Evolutionary conservation across 2,797 vertebrate species (phyloP).

Genomic region (Martes flavigula): DNA sequence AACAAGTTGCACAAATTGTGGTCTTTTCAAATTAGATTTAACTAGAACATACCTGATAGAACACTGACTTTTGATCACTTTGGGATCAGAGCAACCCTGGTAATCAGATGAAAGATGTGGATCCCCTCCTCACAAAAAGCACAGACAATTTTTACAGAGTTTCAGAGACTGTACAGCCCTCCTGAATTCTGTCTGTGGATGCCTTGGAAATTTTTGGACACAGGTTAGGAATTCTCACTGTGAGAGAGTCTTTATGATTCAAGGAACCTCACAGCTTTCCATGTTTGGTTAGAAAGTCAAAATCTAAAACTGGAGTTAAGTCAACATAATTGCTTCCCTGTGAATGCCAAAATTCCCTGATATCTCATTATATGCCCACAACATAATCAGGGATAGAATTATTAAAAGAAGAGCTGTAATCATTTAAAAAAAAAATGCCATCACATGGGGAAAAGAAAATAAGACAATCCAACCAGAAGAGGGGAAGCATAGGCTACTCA

Average conservation of each 20-base stretch:
- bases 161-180: background rate
- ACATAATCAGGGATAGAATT: background rate
- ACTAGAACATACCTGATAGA: background rate
- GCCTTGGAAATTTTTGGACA: background rate
- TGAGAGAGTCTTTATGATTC: background rate
- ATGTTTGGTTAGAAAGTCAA: conserved; percentile 45
- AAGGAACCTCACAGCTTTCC: background rate
- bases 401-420: background rate
- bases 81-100: background rate
- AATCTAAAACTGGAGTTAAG: conserved; percentile 27
- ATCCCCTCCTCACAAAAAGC: background rate
- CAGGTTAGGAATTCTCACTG: background rate
- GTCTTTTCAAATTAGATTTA: background rate
- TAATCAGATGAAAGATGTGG: background rate
- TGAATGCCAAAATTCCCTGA: background rate
- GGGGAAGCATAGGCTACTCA: background rate
- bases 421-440: background rate
- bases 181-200: background rate
- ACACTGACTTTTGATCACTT: background rate
- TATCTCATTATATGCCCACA: background rate
- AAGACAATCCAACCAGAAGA: background rate
- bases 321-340: background rate
- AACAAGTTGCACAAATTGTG: background rate
- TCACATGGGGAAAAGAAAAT: background rate
- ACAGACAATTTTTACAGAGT: background rate